Conservation (phyloP, 1,140 invertebrate species). For the Platorchestia sp. region DNA sequence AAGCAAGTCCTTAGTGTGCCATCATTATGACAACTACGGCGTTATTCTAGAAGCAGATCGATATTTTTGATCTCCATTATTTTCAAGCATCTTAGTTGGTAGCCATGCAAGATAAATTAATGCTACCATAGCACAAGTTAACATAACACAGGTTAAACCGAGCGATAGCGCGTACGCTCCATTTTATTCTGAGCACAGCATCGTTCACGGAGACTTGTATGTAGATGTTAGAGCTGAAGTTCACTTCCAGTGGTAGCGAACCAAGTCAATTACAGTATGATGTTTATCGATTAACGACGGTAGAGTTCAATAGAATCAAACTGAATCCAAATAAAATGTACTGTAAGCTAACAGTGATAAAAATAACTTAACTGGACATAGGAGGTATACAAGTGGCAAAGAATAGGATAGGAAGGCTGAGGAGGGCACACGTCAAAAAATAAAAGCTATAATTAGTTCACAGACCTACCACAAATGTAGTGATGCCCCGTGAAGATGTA, state of each 20-base stretch:
- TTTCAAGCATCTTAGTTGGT: not conserved
- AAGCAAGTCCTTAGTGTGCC: not conserved
- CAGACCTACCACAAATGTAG: not conserved
- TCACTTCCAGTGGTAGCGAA: not conserved
- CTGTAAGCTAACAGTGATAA: not conserved
- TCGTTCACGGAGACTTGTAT: not conserved
- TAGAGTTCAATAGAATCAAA: not conserved
- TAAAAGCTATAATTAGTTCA: not conserved
- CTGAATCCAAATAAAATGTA: not conserved
- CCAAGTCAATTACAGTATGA: not conserved
- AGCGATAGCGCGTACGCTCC: not conserved
- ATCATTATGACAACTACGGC: not conserved
- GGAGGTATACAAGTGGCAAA: not conserved
- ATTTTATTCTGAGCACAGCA: not conserved
- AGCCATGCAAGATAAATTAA: slow-evolving; percentile 29
- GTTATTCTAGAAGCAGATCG: slow-evolving; percentile 21
- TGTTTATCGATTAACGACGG: not conserved
- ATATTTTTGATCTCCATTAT: slow-evolving; percentile 11
- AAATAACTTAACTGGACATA: not conserved
- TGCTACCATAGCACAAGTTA: not conserved
- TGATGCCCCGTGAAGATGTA: not conserved
- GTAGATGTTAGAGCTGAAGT: not conserved
- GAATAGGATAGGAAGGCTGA: not conserved
- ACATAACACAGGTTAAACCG: not conserved
- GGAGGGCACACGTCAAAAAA: not conserved